These are phyloP conservation scores for Aegithalos caudatus DNA, from an alignment of 2,113 vertebrate genomes.

Conservation along the genomic window DNA sequence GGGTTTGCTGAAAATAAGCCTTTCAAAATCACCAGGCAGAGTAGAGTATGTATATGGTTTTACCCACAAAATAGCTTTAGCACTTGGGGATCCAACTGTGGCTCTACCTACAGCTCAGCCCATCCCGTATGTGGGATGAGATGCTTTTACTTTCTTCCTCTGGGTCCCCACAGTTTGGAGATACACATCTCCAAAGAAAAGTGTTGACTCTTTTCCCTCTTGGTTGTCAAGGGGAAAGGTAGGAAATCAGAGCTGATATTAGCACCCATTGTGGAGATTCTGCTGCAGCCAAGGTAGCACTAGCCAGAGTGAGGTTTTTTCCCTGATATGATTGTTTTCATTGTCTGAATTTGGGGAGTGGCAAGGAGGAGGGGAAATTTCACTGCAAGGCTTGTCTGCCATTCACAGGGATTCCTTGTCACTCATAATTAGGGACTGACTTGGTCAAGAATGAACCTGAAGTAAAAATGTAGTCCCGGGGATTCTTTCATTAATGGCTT, in stretches of 20 bases:
- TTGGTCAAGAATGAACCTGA: not conserved
- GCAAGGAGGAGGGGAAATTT: not conserved
- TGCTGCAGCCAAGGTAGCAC: not conserved
- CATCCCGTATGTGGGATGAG: not conserved
- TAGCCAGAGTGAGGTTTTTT: not conserved
- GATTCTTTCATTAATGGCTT: not conserved
- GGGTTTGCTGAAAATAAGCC: conserved; percentile 14
- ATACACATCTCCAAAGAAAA: not conserved
- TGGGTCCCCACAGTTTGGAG: not conserved
- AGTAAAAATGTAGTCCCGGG: not conserved
- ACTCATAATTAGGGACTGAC: not conserved
- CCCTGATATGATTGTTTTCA: not conserved
- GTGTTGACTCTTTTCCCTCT: not conserved
- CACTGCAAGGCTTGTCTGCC: not conserved
- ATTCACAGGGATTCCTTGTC: not conserved
- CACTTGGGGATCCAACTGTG: not conserved
- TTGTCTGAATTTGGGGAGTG: not conserved
- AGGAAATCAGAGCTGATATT: not conserved
- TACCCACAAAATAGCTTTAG: not conserved
- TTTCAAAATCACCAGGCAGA: not conserved
- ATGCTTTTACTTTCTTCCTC: not conserved
- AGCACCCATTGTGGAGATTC: not conserved
- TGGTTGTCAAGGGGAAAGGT: not conserved
- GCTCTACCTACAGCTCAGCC: not conserved
- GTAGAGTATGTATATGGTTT: not conserved